Evolutionary conservation across 2,888 invertebrate genomes (phyloP), one percentile per base, ranked within the genome.

Genomic region (Cosmopolites sordidus): DNA sequence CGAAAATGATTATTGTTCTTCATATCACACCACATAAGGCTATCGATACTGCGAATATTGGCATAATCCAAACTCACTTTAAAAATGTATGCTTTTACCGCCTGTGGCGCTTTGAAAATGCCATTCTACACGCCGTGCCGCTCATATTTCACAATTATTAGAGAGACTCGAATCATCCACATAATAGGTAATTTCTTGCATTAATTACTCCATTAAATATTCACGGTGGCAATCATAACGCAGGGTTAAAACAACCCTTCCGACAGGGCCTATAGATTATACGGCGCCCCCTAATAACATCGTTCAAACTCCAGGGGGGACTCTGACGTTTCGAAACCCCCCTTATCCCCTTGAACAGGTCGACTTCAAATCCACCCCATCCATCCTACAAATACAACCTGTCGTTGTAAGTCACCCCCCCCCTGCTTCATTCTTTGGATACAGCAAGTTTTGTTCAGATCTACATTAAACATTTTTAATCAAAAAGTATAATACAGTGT

Each of bases 151-250:
- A 73, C 73, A 73, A 74, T 74, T 73, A 74, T 72, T 71, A 70
- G 69, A 69, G 72, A 70, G 69, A 70, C 71, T 73, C 72, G 73
- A 75, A 74, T 74, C 73, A 73, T 74, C 73, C 73, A 71, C 73
- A 75, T 75, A 75, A 75, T 74, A 74, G 75, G 74, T 75, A 75
- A 75, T 75, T 75, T 75, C 75, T 75, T 75, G 75, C 74, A 75
- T 75, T 75, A 75, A 75, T 75, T 75, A 75, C 73, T 73, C 71
- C 72, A 72, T 75, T 73, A 75, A 75, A 72, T 74, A 75, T 75
- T 75, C 70, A 75, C 71, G 69, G 65, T 72, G 70, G 74, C 74
- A 75, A 75, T 75, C 75, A 75, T 75, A 74, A 73, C 73, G 72
- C 67, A 71, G 57, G 56, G 56, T 57, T 57, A 57, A 57, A 57